Percentiles rank a stretch among this genome's conserved stretches.
phyloP scores from a whole-genome alignment of 2,797 vertebrate species.

The Takifugu ocellatus region DNA sequence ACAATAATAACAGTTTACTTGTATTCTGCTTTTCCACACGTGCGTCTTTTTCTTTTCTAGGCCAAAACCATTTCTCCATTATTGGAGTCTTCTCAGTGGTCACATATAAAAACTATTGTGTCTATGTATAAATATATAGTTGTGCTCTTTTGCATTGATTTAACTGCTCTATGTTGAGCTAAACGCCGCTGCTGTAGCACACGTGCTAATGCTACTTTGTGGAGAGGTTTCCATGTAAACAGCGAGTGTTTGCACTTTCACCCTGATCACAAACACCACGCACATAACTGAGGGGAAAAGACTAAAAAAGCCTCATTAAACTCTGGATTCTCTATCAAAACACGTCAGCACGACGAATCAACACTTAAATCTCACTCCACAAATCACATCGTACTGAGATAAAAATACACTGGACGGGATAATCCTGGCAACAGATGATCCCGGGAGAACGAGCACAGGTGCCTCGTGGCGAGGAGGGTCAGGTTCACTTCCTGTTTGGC shows the following conservation, averaged over 20 bases:
- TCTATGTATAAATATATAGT: too few relatives aligned
- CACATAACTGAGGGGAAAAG: neutral
- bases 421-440: too few relatives aligned
- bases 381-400: too few relatives aligned
- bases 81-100: neutral
- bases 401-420: too few relatives aligned
- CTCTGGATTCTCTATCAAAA: too few relatives aligned
- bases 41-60: neutral
- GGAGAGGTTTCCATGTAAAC: conserved; percentile 29
- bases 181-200: neutral
- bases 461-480: too few relatives aligned
- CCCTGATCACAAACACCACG: conserved; percentile 6
- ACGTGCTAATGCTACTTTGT: conserved; percentile 1
- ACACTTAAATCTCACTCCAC: too few relatives aligned
- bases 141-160: conserved; percentile 4
- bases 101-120: neutral
- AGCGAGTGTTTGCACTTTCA: conserved; percentile 18
- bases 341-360: too few relatives aligned
- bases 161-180: neutral
- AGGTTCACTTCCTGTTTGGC: too few relatives aligned
- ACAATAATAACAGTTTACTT: conserved; percentile 4
- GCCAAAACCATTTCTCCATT: neutral
- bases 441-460: too few relatives aligned
- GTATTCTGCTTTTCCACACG: conserved; percentile 9
- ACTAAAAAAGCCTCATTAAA: too few relatives aligned